Conservation (phyloP, 2,113 vertebrate genomes). For the Sinosuthora webbiana region DNA sequence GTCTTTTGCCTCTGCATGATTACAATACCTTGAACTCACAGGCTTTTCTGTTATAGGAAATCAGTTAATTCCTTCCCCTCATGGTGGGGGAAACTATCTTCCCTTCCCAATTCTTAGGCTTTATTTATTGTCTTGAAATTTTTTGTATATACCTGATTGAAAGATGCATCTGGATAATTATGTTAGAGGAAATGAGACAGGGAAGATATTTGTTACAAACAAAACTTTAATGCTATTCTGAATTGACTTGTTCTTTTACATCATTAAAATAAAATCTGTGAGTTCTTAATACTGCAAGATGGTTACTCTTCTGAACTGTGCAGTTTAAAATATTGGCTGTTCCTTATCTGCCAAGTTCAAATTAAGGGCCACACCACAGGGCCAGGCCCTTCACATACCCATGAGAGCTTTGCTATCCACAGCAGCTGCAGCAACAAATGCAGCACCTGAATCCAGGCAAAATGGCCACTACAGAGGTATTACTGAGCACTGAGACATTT, state of each 20-base stretch:
- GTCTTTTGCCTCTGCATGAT: background rate
- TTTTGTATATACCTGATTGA: background rate
- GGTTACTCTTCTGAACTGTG: background rate
- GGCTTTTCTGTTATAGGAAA: background rate
- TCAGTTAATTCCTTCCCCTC: background rate
- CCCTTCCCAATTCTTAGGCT: background rate
- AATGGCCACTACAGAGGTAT: background rate
- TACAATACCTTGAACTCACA: background rate
- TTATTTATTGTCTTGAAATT: background rate
- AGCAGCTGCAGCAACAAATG: background rate
- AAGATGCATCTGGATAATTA: background rate
- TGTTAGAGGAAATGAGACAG: background rate
- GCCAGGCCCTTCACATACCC: background rate
- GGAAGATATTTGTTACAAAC: background rate
- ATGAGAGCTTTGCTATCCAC: background rate
- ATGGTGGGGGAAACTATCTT: background rate
- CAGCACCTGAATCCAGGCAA: background rate
- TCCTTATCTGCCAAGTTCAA: background rate
- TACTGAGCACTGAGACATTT: background rate
- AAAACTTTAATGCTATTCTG: background rate
- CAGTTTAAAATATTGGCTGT: background rate
- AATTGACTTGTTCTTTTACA: background rate
- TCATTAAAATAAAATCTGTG: background rate
- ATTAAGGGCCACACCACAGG: background rate
- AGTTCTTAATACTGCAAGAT: background rate